Base-by-base conservation (phyloP, 2,113 vertebrate species). In the Polypterus senegalus region DNA sequence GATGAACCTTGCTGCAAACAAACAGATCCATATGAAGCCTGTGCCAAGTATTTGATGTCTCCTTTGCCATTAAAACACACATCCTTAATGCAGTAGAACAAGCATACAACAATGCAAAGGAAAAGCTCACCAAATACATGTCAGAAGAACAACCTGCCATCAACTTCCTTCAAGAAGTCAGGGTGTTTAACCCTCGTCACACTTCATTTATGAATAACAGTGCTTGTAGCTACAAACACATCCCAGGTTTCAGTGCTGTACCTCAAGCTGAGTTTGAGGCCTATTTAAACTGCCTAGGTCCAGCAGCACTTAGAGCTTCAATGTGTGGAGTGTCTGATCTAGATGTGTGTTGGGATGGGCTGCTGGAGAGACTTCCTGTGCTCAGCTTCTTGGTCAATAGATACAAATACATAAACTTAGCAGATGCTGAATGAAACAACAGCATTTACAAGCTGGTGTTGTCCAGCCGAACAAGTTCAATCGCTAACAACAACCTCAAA, bases 301-400 rank as follows among this genome's bases (percentile, higher is more conserved):
- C 65, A 66, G 59, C 59, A 56, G 54, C 65, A 54, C 44, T 66
- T 46, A 62, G 48, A 58, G 65, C 65, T 47, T 45, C 65, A 57
- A 49, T 48, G 45, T 9, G 9, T 63, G 54, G 60, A 5, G 54
- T 62, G 47, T 55, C 27, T 47, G 44, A 55, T 49, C 3, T 56
- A 48, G 11, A 27, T 49, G 11, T 9, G 8, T 53, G 53, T 62
- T 53, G 53, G 51, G 51, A 11, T 46, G 47, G 46, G 61, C 49
- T 62, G 4, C 61, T 47, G 43, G 49, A 62, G 9, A 62, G 61
- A 48, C 61, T 57, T 63, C 53, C 53, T 54, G 7, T 63, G 54
- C 27, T 27, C 53, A 63, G 54, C 61, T 44, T 27, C 61, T 48
- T 67, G 72, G 68, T 62, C 65, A 65, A 69, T 59, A 59, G 58